Percentiles rank a stretch among this genome's conserved stretches.
phyloP scores from a whole-genome alignment of 2,113 vertebrate species.

The Cryptomyrus ogoouensis region DNA sequence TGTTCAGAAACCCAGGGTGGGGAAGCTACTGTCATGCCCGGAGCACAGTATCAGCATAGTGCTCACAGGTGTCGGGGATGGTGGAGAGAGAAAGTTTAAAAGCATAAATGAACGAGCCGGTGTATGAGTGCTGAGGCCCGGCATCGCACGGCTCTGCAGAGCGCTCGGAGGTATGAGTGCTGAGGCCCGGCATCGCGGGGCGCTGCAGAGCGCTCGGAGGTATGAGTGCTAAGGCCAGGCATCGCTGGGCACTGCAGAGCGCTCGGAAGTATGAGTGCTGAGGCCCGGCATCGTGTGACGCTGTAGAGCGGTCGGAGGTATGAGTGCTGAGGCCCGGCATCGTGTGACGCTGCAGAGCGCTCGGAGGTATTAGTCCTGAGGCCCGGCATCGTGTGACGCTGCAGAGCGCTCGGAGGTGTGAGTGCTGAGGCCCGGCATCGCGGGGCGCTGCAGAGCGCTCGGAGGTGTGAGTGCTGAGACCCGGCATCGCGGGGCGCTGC shows the following conservation, averaged over 20 bases:
- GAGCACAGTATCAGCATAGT: not conserved
- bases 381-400: no score
- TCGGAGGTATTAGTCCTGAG: not conserved
- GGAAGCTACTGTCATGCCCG: not conserved
- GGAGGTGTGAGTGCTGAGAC: not conserved
- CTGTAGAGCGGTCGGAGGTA: not conserved
- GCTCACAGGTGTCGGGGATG: not conserved
- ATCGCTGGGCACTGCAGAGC: not conserved
- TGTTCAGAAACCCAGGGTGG: not conserved
- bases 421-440: not conserved
- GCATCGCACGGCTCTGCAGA: not conserved
- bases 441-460: not conserved
- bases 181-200: not conserved
- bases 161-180: not conserved
- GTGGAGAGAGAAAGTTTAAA: not conserved
- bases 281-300: not conserved
- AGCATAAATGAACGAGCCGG: not conserved
- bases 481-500: not conserved
- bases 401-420: not conserved
- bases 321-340: not conserved
- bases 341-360: not conserved
- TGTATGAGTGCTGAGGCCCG: not conserved
- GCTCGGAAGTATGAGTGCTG: not conserved
- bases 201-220: not conserved
- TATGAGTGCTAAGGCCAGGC: not conserved